A percentile compares a stretch with the other conserved stretches of the same genome.
Evolutionary conservation across 2,888 invertebrate genomes (phyloP).

Genomic region (Bombylius discolor): DNA sequence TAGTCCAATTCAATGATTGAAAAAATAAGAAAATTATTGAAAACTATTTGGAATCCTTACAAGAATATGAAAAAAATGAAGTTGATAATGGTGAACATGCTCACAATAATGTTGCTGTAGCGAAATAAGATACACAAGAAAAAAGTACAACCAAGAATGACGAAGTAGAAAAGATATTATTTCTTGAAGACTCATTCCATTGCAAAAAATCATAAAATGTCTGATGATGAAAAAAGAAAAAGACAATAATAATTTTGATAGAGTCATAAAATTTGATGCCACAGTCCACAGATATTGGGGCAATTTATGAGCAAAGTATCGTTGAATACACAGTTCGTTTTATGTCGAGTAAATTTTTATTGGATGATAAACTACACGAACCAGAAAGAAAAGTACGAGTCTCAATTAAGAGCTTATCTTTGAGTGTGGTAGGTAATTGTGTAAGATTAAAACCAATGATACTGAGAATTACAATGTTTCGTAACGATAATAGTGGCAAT

Average conservation of each 20-base stretch:
- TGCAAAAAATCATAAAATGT: no score
- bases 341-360: constrained; percentile 31
- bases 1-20: constrained; percentile 9
- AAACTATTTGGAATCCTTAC: background rate
- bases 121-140: constrained; percentile 11
- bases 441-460: constrained; percentile 60
- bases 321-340: constrained; percentile 31
- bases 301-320: constrained; percentile 30
- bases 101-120: constrained; percentile 4
- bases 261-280: background rate
- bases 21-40: no score
- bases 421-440: constrained; percentile 62
- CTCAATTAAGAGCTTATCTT: constrained; percentile 78
- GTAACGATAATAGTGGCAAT: constrained; percentile 7
- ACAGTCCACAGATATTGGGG: constrained; percentile 32
- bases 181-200: no score
- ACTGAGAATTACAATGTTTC: constrained; percentile 50
- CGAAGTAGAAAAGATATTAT: no score
- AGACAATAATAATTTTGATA: no score
- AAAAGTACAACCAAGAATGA: no score
- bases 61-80: background rate
- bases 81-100: background rate
- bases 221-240: no score
- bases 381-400: constrained; percentile 69
- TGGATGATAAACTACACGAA: constrained; percentile 37